Base-by-base conservation (phyloP, 1,140 invertebrate genomes). In the Atta texana region DNA sequence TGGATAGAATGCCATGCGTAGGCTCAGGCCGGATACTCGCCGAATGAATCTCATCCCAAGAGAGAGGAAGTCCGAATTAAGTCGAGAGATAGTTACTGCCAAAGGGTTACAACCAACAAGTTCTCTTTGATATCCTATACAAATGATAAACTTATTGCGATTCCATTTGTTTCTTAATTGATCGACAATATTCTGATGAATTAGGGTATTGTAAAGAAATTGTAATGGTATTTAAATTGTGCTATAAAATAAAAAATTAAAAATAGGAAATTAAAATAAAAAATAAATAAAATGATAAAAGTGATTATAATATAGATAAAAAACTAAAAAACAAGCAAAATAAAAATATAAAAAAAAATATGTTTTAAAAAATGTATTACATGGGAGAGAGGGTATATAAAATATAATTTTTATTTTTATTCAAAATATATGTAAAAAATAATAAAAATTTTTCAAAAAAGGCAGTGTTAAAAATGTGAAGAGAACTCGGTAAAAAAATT, bases 1-100 rank as follows among this genome's bases (percentile, higher is more conserved):
- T 95, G 94, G 92, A 91, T 94, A 94, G 93, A 95, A 94, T 93
- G 93, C 91, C 92, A 85, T 93, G 92, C 93, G 93, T 94, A 93
- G 93, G 94, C 91, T 90, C 92, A 87, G 87, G 92, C 94, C 94
- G 94, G 94, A 95, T 95, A 94, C 94, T 93, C 93, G 93, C 91
- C 90, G 93, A 95, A 94, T 95, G 94, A 95, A 95, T 95, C 94
- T 95, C 94, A 95, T 95, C 94, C 92, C 92, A 81, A 81, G 85
- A 89, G 89, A 93, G 91, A 95, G 94, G 94, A 95, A 95, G 94
- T 95, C 94, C 88, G 92, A 95, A 95, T 95, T 95, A 95, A 92
- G 90, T 92, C 77, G 89, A 84, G 80, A 61, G 68, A 44, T 68
- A 93, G 91, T 88, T 89, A 89, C 78, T 89, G 81, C 80, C 85